Evolutionary conservation across 2,888 invertebrate genomes (phyloP), one percentile per base, ranked within the genome.

Genomic region (Xanthia icteritia): DNA sequence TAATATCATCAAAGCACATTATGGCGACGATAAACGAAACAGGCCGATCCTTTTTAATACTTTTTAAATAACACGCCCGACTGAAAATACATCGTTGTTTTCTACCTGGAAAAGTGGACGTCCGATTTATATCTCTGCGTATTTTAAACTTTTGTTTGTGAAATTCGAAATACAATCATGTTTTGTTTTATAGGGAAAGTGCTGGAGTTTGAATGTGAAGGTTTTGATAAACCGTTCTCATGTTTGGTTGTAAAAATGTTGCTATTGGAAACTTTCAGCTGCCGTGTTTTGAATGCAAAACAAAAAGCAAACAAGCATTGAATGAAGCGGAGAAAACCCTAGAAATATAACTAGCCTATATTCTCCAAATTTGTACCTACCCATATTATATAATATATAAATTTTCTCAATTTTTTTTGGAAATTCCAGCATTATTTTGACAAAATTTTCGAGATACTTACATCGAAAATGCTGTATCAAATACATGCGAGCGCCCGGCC

Each of bases 1-100:
- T 74, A 83, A 74, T 84, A 90, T 84, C 86, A 86, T 88, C 83
- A 88, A 87, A 90, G 86, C 79, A 83, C 48, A 86, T 85, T 87
- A 86, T 73, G 73, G 77, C 45, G 66, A 81, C 70, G 66, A 76
- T 66, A 77, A 75, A n/a, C 72, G 68, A 79, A 79, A 76, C 45
- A 74, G 71, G 4, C 58, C 56, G 67, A 74, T 69, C 76, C 72
- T 61, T 66, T 81, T 81, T 79, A 76, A 77, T 81, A 79, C 60
- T 76, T 82, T 84, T 75, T 54, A 67, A 84, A 77, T 82, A 86
- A 76, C 75, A 76, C 54, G 31, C 64, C 72, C 60, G 71, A 51
- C 63, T 79, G 66, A 36, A 79, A 69, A 73, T 79, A 77, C 31
- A 65, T 73, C 65, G 73, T 77, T 76, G 73, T 64, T 83, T 64